Evolutionary conservation across 1,140 invertebrate genomes (phyloP).

Genomic region (Coptotermes formosanus): DNA sequence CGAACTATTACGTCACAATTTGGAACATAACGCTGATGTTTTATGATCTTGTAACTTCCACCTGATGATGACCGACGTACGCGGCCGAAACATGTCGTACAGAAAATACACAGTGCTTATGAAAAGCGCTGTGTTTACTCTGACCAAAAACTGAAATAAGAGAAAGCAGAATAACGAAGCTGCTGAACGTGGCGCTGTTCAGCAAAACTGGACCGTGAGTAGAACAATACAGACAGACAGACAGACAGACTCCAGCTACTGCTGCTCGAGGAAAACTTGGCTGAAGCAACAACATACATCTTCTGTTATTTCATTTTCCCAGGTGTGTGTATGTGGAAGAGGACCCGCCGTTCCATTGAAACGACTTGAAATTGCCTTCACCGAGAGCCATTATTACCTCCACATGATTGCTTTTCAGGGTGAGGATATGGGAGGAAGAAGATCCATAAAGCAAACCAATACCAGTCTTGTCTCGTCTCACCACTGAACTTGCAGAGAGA

Average conservation of each 20-base stretch:
- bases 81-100: no score
- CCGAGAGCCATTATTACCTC: not conserved
- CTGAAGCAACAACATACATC: not conserved
- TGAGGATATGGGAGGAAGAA: not conserved
- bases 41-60: no score
- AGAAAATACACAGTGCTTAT: no score
- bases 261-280: not conserved
- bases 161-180: no score
- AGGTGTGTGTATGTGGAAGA: slow-evolving; percentile 9
- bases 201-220: no score
- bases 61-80: no score
- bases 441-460: slow-evolving; percentile 12
- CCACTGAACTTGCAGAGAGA: not conserved
- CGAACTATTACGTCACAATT: no score
- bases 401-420: slow-evolving; percentile 15
- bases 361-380: slow-evolving; percentile 15
- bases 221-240: no score
- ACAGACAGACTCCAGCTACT: not conserved
- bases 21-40: no score
- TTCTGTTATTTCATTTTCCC: not conserved
- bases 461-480: not conserved
- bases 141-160: no score
- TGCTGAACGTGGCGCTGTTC: no score
- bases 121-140: no score
- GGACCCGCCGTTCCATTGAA: not conserved